Base-by-base conservation (phyloP, 2,888 invertebrate genomes). In the Dryadula phaetusa region DNA sequence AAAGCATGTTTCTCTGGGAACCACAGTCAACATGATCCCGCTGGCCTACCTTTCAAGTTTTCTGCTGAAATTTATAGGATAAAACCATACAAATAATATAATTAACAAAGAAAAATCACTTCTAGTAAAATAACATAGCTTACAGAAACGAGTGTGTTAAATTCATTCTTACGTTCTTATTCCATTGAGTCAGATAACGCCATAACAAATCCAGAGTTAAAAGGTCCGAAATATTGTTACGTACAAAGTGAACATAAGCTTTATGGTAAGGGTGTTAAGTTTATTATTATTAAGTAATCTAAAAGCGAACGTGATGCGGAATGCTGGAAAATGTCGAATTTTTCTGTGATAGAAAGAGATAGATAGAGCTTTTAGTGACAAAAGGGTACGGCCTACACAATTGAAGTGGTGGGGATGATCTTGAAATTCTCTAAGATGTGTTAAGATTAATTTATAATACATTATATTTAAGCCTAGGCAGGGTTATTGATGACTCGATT, bases 311-410 rank as follows among this genome's bases (percentile, higher is more conserved):
- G 82, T 83, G 82, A 80, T 80, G 78, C 78, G 79, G 78, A 78
- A 76, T 74, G 77, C 76, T 78, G 81, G 82, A 84, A 89, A 86
- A 84, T 82, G 84, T 69, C 77, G 82, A 87, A 83, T 90, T 91
- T 92, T 92, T 90, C 84, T 83, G 75, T 78, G 91, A 75, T 77
- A 77, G 87, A 92, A 79, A 86, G 90, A 84, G 92, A 92, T 77
- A 74, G 84, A 80, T 88, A 88, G 79, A 85, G 86, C 82, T 90
- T 88, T 87, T 85, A 86, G 74, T 81, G 84, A 87, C 85, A 85
- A 88, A 75, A 87, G 88, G 92, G 92, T 80, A 87, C 92, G 82
- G 92, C 92, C 92, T 92, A 92, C 90, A 80, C 75, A 82, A 80
- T 79, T 69, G 70, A 70, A 74, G 75, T 82, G 84, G 92, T 78